These are phyloP conservation scores for Harpalus rufipes DNA, from an alignment of 2,888 invertebrate genomes.

Conservation along the genomic window DNA sequence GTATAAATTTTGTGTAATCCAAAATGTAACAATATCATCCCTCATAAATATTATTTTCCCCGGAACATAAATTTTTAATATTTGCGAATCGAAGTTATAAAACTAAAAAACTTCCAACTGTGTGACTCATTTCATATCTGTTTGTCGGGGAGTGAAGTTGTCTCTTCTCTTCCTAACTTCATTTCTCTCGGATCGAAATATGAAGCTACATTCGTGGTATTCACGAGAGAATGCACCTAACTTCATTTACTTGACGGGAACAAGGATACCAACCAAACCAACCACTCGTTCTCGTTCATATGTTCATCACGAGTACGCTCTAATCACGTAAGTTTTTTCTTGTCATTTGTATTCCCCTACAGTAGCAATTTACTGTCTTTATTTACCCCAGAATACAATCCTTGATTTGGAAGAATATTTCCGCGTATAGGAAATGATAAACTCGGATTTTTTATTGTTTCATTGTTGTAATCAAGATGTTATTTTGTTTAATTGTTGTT, in stretches of 20 bases:
- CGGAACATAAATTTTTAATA: conserved; percentile 3
- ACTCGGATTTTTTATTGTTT: not conserved
- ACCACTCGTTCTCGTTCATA: conserved; percentile 26
- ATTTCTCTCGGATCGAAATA: not conserved
- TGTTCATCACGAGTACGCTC: conserved; percentile 58
- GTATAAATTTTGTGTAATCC: not conserved
- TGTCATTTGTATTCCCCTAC: not conserved
- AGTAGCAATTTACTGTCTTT: not conserved
- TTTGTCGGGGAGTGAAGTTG: not conserved
- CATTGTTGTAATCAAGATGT: too few relatives aligned
- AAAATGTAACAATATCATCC: not conserved
- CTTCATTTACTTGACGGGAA: not conserved
- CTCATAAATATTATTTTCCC: not conserved
- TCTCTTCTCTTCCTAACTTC: not conserved
- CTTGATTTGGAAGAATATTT: not conserved
- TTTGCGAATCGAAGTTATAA: not conserved
- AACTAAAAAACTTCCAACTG: not conserved
- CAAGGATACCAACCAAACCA: not conserved
- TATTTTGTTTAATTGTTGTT: too few relatives aligned
- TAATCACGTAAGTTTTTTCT: conserved; percentile 58
- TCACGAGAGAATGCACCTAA: not conserved
- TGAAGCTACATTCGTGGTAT: not conserved
- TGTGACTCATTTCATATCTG: not conserved
- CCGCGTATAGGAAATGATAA: not conserved
- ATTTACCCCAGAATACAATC: not conserved